Base-by-base conservation (phyloP, 2,113 vertebrate genomes). In the Passer domesticus region DNA sequence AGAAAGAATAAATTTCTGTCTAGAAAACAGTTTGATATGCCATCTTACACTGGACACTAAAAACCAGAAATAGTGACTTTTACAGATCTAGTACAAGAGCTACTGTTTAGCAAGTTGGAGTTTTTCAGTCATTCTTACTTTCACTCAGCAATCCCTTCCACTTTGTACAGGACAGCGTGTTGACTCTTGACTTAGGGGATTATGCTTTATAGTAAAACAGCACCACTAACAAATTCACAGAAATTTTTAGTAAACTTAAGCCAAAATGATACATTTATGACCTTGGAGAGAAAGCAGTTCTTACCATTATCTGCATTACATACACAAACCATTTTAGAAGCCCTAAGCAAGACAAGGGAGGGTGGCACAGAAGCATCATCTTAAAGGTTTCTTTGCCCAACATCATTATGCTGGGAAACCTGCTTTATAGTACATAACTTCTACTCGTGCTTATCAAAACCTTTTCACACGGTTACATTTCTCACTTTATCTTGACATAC, bases 401-500 rank as follows among this genome's bases (percentile, higher is more conserved):
- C 31, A 72, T n/a, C 37, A 62, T 62, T 28, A 64, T 37, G 22
- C 33, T 50, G 44, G 79, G 53, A 94, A 79, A 83, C 10, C 22
- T 49, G 41, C 31, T 68, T 89, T n/a, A 68, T 1, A 92, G 39
- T 27, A 70, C 44, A 27, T 24, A 77, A 15, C 33, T 89, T 33
- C 56, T 50, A 58, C 37, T 67, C 44, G 69, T 62, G 66, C 66
- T 87, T 84, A 94, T 83, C 87, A 76, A 82, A 94, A 60, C 31
- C 49, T 69, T 90, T 56, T 79, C 30, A 64, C 62, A 56, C 14
- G 17, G 58, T 66, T 91, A 41, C 78, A 85, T 87, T 89, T 88
- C 85, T 94, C 74, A 72, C 72, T 90, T 89, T 60, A 91, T 79
- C 96, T 95, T 75, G 77, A 89, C 74, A 72, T 24, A 63, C 47